These are phyloP conservation scores for Palaemon carinicauda DNA, from an alignment of 1,140 invertebrate genomes.

Conservation along the genomic window DNA sequence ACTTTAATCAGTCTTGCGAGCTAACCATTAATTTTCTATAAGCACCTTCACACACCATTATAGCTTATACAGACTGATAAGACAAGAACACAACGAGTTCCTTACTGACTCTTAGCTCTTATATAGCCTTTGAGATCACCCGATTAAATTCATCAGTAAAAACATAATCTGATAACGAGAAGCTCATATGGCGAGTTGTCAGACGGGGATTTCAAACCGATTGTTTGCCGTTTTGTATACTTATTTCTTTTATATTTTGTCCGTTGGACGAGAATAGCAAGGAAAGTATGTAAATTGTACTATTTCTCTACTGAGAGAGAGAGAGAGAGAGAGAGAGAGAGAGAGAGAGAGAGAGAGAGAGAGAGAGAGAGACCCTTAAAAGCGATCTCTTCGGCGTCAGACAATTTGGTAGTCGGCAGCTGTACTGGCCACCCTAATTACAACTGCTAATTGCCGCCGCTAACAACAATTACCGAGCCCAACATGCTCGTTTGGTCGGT, in stretches of 20 bases:
- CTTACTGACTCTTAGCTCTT: background rate
- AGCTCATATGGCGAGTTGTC: background rate
- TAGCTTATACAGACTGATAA: no score
- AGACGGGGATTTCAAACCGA: background rate
- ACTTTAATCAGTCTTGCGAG: no score
- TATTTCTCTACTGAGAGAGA: background rate
- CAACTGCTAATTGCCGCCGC: constrained; percentile 16
- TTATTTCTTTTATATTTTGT: background rate
- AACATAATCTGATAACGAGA: background rate
- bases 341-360: background rate
- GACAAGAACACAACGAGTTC: no score
- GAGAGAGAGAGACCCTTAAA: background rate
- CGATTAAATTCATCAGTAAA: constrained; percentile 4
- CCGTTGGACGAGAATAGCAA: no score
- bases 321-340: background rate
- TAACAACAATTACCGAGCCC: constrained; percentile 17
- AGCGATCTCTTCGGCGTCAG: background rate
- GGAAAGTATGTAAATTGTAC: no score
- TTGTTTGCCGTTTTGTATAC: background rate
- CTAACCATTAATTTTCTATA: no score
- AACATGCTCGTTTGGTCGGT: constrained; percentile 14
- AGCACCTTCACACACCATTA: no score
- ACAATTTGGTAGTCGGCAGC: constrained; percentile 21
- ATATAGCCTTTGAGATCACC: background rate
- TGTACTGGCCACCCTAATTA: background rate